These are phyloP conservation scores for Agrilus biguttatus DNA, from an alignment of 2,888 invertebrate species.

Conservation along the genomic window DNA sequence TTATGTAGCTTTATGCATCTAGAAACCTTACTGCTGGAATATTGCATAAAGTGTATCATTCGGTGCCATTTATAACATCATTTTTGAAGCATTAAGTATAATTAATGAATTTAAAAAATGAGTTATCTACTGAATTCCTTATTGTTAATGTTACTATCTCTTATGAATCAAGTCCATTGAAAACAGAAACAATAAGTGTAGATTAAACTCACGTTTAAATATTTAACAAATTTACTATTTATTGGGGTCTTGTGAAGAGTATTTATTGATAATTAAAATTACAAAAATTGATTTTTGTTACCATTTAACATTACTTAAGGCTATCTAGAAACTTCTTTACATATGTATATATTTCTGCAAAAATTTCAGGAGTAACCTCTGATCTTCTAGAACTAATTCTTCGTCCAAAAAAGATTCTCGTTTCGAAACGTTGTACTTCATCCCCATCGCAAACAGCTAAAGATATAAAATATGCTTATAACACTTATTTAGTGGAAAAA, in stretches of 20 bases:
- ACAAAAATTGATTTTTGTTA: not conserved
- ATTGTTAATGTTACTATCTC: too few relatives aligned
- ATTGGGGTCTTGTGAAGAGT: too few relatives aligned
- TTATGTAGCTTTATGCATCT: too few relatives aligned
- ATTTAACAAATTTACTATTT: too few relatives aligned
- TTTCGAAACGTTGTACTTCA: slow-evolving; percentile 13
- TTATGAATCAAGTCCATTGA: not conserved
- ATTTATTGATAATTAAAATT: too few relatives aligned
- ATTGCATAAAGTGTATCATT: too few relatives aligned
- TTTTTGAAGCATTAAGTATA: too few relatives aligned
- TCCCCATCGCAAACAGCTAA: slow-evolving; percentile 16
- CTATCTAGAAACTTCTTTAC: slow-evolving; percentile 4
- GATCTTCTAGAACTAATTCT: slow-evolving; percentile 68
- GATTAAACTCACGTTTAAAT: too few relatives aligned
- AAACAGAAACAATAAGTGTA: too few relatives aligned
- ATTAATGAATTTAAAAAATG: too few relatives aligned
- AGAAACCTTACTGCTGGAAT: not conserved
- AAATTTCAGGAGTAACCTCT: slow-evolving; percentile 58
- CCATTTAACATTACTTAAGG: slow-evolving; percentile 6
- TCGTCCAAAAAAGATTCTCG: slow-evolving; percentile 37
- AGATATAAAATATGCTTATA: slow-evolving; percentile 47
- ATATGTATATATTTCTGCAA: slow-evolving; percentile 10
- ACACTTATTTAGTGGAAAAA: slow-evolving; percentile 67
- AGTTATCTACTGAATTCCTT: too few relatives aligned
- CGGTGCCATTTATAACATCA: too few relatives aligned